phyloP scores from a whole-genome alignment of 2,113 vertebrate species.

The Pantherophis guttatus region DNA sequence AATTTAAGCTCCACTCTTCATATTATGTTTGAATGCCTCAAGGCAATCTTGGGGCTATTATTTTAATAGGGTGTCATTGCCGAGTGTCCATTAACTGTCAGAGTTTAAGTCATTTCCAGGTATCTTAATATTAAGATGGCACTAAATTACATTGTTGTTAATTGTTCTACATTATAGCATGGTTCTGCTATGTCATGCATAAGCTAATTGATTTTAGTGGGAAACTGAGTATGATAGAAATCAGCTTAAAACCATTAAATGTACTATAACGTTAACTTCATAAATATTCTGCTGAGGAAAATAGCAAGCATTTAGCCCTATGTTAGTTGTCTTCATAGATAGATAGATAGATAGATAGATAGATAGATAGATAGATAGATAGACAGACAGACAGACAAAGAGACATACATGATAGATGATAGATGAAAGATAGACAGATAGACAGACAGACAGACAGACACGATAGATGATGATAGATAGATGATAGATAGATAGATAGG shows the following conservation, averaged over 20 bases:
- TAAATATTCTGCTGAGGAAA: neutral
- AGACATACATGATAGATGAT: too few relatives aligned
- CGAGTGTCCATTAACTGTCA: slow-evolving; percentile 18
- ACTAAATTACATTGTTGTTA: slow-evolving; percentile 15
- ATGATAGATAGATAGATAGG: too few relatives aligned
- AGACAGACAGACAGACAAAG: too few relatives aligned
- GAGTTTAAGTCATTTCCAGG: slow-evolving; percentile 21
- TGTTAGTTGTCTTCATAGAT: neutral
- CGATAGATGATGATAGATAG: too few relatives aligned
- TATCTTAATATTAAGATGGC: slow-evolving; percentile 23
- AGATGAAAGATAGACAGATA: too few relatives aligned
- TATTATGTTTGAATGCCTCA: slow-evolving; percentile 26
- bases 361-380: too few relatives aligned
- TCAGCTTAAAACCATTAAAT: slow-evolving; percentile 1
- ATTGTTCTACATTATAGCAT: slow-evolving; percentile 5
- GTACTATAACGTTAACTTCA: neutral
- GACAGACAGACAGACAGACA: too few relatives aligned
- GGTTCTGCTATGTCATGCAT: slow-evolving; percentile 3
- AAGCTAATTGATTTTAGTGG: slow-evolving; percentile 4
- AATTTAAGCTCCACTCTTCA: neutral
- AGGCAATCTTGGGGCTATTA: slow-evolving; percentile 5
- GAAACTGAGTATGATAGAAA: neutral
- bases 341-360: too few relatives aligned
- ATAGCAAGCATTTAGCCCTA: neutral
- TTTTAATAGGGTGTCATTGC: slow-evolving; percentile 6